Percentiles rank a stretch among this genome's conserved stretches.
Conservation (phyloP, 2,888 invertebrate species). For the Helleia helle region DNA sequence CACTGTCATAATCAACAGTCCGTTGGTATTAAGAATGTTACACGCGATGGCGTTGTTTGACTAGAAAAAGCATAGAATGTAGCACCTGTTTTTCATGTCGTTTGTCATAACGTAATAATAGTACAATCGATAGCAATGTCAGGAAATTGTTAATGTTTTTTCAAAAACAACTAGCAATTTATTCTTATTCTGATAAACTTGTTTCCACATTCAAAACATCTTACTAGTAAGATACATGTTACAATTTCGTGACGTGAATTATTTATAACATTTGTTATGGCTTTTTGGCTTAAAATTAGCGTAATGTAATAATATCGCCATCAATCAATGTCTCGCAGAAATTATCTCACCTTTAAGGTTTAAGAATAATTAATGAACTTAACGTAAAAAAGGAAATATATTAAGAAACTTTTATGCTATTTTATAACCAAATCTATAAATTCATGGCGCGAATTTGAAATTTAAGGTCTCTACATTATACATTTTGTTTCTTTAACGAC, state of each 20-base stretch:
- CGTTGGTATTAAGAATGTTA: no score
- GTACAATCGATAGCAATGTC: conserved; percentile 6
- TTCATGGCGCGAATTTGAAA: no score
- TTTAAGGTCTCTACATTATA: no score
- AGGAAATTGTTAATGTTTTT: conserved; percentile 3
- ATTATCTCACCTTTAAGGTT: background rate
- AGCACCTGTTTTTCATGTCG: conserved; percentile 10
- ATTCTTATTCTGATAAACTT: background rate
- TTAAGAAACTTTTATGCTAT: no score
- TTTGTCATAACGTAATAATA: conserved; percentile 11
- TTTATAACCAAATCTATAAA: no score
- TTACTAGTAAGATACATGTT: no score
- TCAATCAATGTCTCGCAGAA: background rate
- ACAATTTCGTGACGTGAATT: background rate
- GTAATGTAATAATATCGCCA: background rate
- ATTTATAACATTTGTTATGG: background rate
- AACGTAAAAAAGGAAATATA: no score
- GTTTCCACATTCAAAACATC: no score
- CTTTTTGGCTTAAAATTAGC: background rate
- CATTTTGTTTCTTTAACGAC: no score
- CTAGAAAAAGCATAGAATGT: conserved; percentile 11
- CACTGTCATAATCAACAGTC: no score
- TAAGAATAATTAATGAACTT: no score
- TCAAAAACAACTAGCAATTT: conserved; percentile 3
- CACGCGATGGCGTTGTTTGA: no score